Evolutionary conservation across 1,140 invertebrate genomes (phyloP).

Genomic region (Pseudomyrmex pallidus): DNA sequence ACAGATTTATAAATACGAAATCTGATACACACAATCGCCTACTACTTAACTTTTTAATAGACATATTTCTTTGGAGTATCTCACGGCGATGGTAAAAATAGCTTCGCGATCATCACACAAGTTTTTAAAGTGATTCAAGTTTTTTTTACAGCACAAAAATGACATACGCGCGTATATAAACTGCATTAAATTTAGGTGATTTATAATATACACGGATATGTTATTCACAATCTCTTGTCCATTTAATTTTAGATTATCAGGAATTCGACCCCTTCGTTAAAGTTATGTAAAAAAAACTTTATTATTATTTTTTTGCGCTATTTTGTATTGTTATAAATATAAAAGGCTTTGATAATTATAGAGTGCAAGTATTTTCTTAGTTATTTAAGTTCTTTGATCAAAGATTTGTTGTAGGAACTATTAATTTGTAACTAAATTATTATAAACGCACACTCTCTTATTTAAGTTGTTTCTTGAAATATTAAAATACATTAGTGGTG

Average conservation of each 20-base stretch:
- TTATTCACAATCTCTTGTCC: constrained; percentile 25
- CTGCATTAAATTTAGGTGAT: constrained; percentile 31
- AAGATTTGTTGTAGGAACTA: constrained; percentile 78
- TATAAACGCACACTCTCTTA: constrained; percentile 45
- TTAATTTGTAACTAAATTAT: constrained; percentile 78
- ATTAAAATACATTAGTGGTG: constrained; percentile 70
- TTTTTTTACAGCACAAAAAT: constrained; percentile 42
- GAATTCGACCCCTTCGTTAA: constrained; percentile 20
- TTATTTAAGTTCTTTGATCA: constrained; percentile 77
- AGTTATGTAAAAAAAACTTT: constrained; percentile 25
- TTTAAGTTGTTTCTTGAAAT: constrained; percentile 67
- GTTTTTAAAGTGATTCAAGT: constrained; percentile 31
- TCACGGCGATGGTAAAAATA: constrained; percentile 11
- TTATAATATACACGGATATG: not conserved
- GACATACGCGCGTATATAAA: constrained; percentile 6
- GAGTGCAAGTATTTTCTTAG: constrained; percentile 67
- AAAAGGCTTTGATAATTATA: constrained; percentile 55
- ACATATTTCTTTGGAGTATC: constrained; percentile 7
- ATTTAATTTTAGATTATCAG: constrained; percentile 24
- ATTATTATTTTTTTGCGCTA: constrained; percentile 9
- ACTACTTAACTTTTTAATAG: constrained; percentile 54
- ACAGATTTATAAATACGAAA: constrained; percentile 38
- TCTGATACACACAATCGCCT: constrained; percentile 27
- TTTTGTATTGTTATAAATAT: constrained; percentile 42
- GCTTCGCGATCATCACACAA: not conserved